phyloP scores from a whole-genome alignment of 2,797 vertebrate genomes.

The Chromobotia macracanthus region DNA sequence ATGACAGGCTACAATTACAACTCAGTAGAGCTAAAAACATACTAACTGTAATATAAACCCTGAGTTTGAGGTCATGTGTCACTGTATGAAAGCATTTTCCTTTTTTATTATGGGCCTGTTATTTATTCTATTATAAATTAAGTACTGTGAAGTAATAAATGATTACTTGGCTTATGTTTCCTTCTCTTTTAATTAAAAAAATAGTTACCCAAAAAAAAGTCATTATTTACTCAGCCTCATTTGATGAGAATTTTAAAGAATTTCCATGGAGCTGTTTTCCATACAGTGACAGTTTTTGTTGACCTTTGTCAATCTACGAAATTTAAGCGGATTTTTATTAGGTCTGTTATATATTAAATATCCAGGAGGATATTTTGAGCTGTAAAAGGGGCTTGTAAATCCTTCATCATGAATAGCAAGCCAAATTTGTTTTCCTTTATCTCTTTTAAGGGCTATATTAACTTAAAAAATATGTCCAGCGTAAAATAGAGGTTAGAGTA shows the following conservation, averaged over 20 bases:
- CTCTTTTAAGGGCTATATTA: too few relatives aligned
- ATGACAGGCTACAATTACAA: neutral
- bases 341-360: too few relatives aligned
- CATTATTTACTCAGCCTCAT: neutral
- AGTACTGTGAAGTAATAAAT: neutral
- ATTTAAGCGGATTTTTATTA: slow-evolving; percentile 46
- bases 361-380: too few relatives aligned
- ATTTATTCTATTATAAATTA: too few relatives aligned
- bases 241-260: neutral
- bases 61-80: neutral
- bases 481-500: neutral
- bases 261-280: neutral
- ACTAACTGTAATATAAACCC: neutral
- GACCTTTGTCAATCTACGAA: slow-evolving; percentile 62
- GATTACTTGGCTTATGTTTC: neutral
- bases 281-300: neutral
- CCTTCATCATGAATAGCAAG: too few relatives aligned
- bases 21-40: too few relatives aligned
- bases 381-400: too few relatives aligned
- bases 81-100: neutral
- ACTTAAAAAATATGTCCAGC: too few relatives aligned
- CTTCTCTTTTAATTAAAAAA: neutral
- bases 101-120: neutral
- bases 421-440: too few relatives aligned
- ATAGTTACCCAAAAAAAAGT: neutral